These are phyloP conservation scores for Rhabdophis nuchalis DNA, from an alignment of 2,797 vertebrate species.

Conservation along the genomic window DNA sequence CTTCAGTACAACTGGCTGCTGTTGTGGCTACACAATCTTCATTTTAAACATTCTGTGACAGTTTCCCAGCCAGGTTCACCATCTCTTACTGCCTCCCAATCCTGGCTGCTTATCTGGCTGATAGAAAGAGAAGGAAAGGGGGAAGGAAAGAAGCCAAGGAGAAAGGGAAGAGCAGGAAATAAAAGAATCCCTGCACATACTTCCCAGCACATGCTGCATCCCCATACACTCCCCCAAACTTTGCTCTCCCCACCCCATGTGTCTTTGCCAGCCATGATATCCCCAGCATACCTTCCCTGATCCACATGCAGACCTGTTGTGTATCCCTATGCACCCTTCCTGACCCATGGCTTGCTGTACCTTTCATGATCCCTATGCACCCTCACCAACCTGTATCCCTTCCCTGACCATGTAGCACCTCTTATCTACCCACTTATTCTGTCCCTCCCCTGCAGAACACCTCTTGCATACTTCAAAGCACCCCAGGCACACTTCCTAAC, in stretches of 20 bases:
- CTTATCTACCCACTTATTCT: neutral
- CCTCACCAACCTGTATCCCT: no score
- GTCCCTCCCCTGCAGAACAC: neutral
- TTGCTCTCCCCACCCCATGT: no score
- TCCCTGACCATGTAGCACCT: no score
- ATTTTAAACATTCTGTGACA: neutral
- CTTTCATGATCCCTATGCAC: no score
- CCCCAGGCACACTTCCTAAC: neutral
- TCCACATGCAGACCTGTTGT: no score
- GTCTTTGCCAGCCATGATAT: no score
- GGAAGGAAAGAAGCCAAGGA: neutral
- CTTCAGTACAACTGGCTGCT: neutral
- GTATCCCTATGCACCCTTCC: no score
- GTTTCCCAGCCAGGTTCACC: neutral
- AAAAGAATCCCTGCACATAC: neutral
- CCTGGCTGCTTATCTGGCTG: neutral
- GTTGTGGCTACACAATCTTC: neutral
- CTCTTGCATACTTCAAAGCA: neutral
- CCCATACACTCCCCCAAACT: no score
- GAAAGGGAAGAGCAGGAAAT: neutral
- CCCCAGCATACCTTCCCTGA: neutral
- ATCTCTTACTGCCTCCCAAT: neutral
- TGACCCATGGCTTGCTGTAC: no score
- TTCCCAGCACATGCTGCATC: no score
- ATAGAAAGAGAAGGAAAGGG: neutral